Evolutionary conservation across 2,797 vertebrate genomes (phyloP).

Genomic region (Sciurus carolinensis): DNA sequence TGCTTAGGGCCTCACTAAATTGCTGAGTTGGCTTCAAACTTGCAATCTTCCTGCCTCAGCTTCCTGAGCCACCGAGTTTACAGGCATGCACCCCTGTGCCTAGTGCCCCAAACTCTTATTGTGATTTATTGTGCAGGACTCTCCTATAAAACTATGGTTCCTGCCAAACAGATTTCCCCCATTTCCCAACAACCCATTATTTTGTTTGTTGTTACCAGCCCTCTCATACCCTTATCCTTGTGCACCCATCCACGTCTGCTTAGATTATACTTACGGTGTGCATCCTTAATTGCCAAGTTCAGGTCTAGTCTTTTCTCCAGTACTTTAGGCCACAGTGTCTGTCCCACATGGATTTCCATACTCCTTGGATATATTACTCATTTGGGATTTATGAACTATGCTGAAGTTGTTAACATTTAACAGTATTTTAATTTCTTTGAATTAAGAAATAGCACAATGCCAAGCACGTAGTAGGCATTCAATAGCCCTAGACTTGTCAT

Average conservation of each 20-base stretch:
- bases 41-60: no score
- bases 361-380: background rate
- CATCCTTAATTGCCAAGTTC: conserved; percentile 1
- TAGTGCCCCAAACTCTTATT: background rate
- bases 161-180: background rate
- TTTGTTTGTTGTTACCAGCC: background rate
- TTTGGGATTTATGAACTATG: background rate
- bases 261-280: background rate
- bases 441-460: background rate
- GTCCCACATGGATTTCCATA: background rate
- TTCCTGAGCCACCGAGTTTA: no score
- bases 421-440: conserved; percentile 27
- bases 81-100: no score
- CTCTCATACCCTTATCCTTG: background rate
- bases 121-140: background rate
- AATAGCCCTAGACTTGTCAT: background rate
- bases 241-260: background rate
- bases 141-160: background rate
- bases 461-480: background rate
- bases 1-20: no score
- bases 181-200: conserved; percentile 5
- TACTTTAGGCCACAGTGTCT: background rate
- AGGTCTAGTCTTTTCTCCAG: background rate
- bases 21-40: no score
- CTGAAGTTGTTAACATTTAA: conserved; percentile 12